Evolutionary conservation across 2,113 vertebrate species (phyloP).

Genomic region (Ameiurus melas): DNA sequence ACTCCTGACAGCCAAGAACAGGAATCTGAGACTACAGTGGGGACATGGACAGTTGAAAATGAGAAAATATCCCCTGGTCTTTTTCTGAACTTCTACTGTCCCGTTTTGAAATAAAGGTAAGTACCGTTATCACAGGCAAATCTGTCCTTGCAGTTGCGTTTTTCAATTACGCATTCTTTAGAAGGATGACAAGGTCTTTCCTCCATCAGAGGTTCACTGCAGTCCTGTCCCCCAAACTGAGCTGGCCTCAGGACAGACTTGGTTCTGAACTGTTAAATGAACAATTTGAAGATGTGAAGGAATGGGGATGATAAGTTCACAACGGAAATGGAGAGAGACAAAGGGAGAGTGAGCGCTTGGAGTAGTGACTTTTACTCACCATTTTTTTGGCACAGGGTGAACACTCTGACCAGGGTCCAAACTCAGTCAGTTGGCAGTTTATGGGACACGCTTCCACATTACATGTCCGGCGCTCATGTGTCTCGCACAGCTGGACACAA

Average conservation of each 20-base stretch:
- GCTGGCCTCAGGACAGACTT: conserved; percentile 74
- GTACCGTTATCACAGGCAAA: conserved; percentile 87
- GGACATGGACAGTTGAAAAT: neutral
- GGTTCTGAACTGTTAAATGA: conserved; percentile 76
- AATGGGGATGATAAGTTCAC: neutral
- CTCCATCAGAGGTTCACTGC: conserved; percentile 73
- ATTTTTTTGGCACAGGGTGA: conserved; percentile 85
- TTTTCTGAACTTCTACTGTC: neutral
- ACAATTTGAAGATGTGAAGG: neutral
- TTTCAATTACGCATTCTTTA: conserved; percentile 79
- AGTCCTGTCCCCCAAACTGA: conserved; percentile 85
- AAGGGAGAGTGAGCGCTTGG: neutral
- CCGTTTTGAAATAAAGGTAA: neutral
- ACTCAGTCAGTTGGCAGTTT: conserved; percentile 82
- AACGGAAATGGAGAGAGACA: neutral
- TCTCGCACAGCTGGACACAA: conserved; percentile 75
- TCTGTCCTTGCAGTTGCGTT: conserved; percentile 77
- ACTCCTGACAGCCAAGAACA: neutral
- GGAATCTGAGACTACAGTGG: neutral
- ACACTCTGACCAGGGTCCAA: conserved; percentile 85
- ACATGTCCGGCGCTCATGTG: conserved; percentile 72
- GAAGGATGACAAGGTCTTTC: conserved; percentile 76
- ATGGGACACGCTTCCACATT: conserved; percentile 82
- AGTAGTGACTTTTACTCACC: conserved; percentile 62
- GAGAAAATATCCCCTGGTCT: neutral